Evolutionary conservation across 2,797 vertebrate species (phyloP).

Genomic region (Aselliscus stoliczkanus): DNA sequence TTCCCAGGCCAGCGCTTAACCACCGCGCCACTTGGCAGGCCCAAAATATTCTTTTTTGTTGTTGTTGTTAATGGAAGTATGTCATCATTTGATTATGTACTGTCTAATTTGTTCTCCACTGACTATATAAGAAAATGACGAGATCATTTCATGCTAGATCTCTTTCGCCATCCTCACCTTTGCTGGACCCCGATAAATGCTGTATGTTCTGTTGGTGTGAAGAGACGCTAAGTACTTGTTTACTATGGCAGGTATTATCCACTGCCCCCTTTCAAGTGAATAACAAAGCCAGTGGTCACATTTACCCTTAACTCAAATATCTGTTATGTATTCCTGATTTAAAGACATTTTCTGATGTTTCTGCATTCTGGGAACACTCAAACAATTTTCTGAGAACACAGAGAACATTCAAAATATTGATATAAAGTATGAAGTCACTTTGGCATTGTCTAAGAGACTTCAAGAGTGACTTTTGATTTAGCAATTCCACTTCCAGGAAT

Average conservation of each 20-base stretch:
- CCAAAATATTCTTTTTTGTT: not conserved
- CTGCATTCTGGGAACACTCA: constrained; percentile 29
- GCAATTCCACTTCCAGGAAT: not conserved
- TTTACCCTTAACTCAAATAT: not conserved
- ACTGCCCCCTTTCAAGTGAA: not conserved
- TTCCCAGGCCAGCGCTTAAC: too few relatives aligned
- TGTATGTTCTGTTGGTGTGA: not conserved
- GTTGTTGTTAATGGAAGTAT: not conserved
- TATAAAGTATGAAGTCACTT: not conserved
- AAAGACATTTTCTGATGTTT: constrained; percentile 3
- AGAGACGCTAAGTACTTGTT: not conserved
- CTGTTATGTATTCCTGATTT: not conserved
- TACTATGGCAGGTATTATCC: not conserved
- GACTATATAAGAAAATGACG: not conserved
- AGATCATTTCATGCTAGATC: not conserved
- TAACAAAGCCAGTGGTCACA: not conserved
- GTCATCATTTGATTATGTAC: not conserved
- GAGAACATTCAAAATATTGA: constrained; percentile 10
- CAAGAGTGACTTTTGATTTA: constrained; percentile 35
- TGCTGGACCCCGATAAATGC: not conserved
- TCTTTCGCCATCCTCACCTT: not conserved
- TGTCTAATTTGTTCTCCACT: not conserved
- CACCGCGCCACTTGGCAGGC: too few relatives aligned
- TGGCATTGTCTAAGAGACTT: constrained; percentile 14
- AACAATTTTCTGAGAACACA: not conserved